These are phyloP conservation scores for Globia sparganii DNA, from an alignment of 2,888 invertebrate genomes.

Conservation along the genomic window DNA sequence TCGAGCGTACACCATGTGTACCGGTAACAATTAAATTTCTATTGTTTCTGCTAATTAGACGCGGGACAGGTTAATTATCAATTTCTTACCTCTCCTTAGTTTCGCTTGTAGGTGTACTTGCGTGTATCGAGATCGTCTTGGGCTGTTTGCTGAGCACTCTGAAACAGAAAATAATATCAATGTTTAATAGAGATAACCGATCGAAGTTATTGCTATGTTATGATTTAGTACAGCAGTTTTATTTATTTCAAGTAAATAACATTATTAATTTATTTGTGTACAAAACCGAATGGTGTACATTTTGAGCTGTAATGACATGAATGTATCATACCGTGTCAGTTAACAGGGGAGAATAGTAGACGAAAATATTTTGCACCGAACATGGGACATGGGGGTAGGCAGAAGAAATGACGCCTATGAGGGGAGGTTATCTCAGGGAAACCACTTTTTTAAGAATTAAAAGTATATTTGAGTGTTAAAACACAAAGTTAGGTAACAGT, in stretches of 20 bases:
- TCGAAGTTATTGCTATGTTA: neutral
- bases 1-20: too few relatives aligned
- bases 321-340: neutral
- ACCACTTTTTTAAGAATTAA: too few relatives aligned
- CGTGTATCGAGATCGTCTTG: slow-evolving; percentile 73
- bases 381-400: neutral
- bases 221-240: neutral
- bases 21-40: too few relatives aligned
- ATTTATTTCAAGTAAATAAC: neutral
- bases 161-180: slow-evolving; percentile 56
- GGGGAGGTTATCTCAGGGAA: too few relatives aligned
- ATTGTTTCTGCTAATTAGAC: too few relatives aligned
- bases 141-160: slow-evolving; percentile 76
- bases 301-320: neutral
- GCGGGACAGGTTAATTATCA: too few relatives aligned
- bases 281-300: neutral
- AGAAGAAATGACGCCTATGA: too few relatives aligned
- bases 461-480: too few relatives aligned
- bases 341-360: neutral
- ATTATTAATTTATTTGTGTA: neutral
- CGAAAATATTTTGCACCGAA: neutral
- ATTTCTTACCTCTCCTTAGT: slow-evolving; percentile 78
- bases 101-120: slow-evolving; percentile 81
- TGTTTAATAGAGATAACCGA: neutral
- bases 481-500: too few relatives aligned